These are phyloP conservation scores for Clarias magur DNA, from an alignment of 2,113 vertebrate species.

Conservation along the genomic window DNA sequence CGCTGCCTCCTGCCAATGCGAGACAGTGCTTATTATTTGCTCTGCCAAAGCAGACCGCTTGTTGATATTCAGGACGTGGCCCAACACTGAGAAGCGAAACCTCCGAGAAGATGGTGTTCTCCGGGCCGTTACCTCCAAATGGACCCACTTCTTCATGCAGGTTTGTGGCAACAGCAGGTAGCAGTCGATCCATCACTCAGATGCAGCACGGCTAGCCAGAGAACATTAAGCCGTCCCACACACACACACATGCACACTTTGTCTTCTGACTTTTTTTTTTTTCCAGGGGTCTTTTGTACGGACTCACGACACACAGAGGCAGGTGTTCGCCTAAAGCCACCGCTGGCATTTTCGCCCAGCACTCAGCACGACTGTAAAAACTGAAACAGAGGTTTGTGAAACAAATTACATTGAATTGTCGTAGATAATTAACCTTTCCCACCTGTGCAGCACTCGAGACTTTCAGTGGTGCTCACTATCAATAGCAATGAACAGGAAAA, in stretches of 20 bases:
- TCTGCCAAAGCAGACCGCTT: conserved; percentile 52
- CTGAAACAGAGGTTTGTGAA: background rate
- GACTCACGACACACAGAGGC: conserved; percentile 61
- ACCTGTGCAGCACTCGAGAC: background rate
- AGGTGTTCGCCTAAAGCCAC: conserved; percentile 67
- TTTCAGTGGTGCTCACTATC: background rate
- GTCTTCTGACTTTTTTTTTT: conserved; percentile 35
- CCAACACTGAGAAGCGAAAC: conserved; percentile 7
- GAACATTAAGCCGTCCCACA: conserved; percentile 45
- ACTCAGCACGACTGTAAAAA: conserved; percentile 33
- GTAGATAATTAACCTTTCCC: background rate
- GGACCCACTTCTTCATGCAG: conserved; percentile 34
- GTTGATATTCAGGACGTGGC: conserved; percentile 52
- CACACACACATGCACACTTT: conserved; percentile 26
- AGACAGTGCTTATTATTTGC: conserved; percentile 57
- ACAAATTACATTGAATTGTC: background rate
- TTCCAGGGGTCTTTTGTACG: conserved; percentile 59
- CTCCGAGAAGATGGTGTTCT: conserved; percentile 11
- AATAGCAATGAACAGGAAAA: background rate
- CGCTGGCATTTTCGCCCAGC: conserved; percentile 66
- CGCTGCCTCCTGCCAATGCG: conserved; percentile 44
- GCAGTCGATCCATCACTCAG: conserved; percentile 51
- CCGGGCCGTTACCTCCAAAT: conserved; percentile 27
- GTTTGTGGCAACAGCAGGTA: conserved; percentile 48
- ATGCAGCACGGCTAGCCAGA: conserved; percentile 46